Base-by-base conservation (phyloP, 2,888 invertebrate genomes). In the Oxystoma pomonae region DNA sequence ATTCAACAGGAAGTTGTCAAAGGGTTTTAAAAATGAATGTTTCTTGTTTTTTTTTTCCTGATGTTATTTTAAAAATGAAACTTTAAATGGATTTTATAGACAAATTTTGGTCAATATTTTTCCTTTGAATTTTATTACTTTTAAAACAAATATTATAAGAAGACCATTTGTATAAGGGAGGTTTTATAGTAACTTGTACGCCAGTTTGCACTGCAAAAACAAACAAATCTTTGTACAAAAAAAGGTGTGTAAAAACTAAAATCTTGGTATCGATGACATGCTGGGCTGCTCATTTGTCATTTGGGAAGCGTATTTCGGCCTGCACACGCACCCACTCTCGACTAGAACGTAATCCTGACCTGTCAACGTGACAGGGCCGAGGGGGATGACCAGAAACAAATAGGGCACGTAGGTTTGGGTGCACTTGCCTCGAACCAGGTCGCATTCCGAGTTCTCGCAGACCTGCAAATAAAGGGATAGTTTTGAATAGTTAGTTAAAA, bases 311-410 rank as follows among this genome's bases (percentile, higher is more conserved):
- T 79, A 79, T 72, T 81, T 81, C 21, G 88, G 88, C 71, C 86
- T 84, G 79, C 95, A 96, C 21, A 94, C 92, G 78, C 95, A 96
- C n/a, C 95, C 95, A 73, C 93, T 94, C 79, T 96, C 95, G 20
- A 96, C 94, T 58, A 96, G 83, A n/a, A 96, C 94, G 81, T 96
- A 96, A 81, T 95, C 95, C 79, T 95, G 95, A 2, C 95, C 94
- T 1, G 94, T 94, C 17, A 94, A 82, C 12, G 94, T 94, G 17
- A 94, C 94, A 16, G 94, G 94, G 3, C 95, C 94, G 61, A 95
- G 79, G 0, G 95, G 95, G 65, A 95, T 90, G 63, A 95, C 95
- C 78, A 95, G 84, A 81, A 96, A 96, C 71, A 96, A 80, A 78
- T 95, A 95, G 12, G 95, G 95, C 70, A 95, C 92, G 80, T 91